Evolutionary conservation across 2,888 invertebrate genomes (phyloP), one percentile per base, ranked within the genome.

Genomic region (Drosophila cognata): DNA sequence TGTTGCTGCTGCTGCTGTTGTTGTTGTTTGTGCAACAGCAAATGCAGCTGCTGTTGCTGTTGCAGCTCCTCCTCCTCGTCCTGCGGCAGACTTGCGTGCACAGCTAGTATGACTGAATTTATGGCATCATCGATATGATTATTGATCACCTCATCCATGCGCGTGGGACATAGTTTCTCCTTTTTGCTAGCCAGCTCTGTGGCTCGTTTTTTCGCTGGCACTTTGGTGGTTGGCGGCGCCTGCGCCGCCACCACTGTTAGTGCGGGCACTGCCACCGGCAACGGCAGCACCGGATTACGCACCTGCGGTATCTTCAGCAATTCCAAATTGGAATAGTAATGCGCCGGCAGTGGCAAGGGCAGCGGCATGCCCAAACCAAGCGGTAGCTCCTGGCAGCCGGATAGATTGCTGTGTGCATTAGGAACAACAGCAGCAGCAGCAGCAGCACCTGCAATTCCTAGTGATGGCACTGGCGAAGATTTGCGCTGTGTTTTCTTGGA

Each of bases 71-170:
- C 61, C 5, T 82, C 82, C 21, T 91, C 88, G 21, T 79, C 81
- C 21, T 88, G 82, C 6, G 88, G 81, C 50, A 90, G 60, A 55
- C 88, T 88, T 13, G 77, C 91, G 51, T 90, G 90, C 3, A 91
- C 92, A 5, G 92, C 92, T 77, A 91, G 72, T n/a, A 92, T 90
- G 0, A 92, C 92, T 0, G 92, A 92, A 46, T 92, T 92, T 33
- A 92, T 92, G 58, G 92, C 92, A 79, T 92, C 92, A 52, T 92
- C 91, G 52, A 92, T 92, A 51, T 92, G 92, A 57, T 91, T 91
- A 50, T 91, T 92, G 38, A 92, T 91, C 60, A 89, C 91, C 61
- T 91, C 92, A 58, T 92, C 91, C 91, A 92, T 92, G 31, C 91
- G 91, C 4, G 81, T 65, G 3, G 55, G 74, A 25, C 59, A 46